phyloP scores from a whole-genome alignment of 2,113 vertebrate genomes.

The Zapornia atra region DNA sequence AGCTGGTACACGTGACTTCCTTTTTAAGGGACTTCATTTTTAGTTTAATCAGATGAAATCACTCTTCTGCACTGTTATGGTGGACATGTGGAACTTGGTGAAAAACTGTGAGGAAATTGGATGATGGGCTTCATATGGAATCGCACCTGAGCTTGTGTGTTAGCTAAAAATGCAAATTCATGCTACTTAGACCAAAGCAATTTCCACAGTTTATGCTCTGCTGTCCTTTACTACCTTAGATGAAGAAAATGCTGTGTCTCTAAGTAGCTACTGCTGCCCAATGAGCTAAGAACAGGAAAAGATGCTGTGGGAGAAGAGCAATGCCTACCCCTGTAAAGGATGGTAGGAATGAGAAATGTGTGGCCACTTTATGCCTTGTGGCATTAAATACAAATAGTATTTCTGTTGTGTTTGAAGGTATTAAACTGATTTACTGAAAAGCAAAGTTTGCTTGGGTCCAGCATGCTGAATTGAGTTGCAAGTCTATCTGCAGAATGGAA shows the following conservation, averaged over 20 bases:
- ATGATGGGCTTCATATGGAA: background rate
- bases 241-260: background rate
- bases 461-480: background rate
- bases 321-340: background rate
- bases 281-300: background rate
- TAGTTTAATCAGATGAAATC: background rate
- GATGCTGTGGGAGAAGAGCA: background rate
- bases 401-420: background rate
- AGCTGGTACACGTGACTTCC: background rate
- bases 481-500: background rate
- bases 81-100: background rate
- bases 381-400: too few species aligned
- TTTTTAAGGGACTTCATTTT: background rate
- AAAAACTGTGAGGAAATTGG: background rate
- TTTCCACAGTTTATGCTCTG: background rate
- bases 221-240: background rate
- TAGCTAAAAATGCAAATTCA: background rate
- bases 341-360: background rate
- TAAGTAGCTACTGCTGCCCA: background rate
- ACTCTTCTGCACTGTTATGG: background rate
- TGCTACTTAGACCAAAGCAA: background rate
- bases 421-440: background rate
- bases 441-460: background rate
- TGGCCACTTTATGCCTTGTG: background rate
- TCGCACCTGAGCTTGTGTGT: background rate